These are phyloP conservation scores for Agrotis segetum DNA, from an alignment of 2,888 invertebrate genomes.

Conservation along the genomic window DNA sequence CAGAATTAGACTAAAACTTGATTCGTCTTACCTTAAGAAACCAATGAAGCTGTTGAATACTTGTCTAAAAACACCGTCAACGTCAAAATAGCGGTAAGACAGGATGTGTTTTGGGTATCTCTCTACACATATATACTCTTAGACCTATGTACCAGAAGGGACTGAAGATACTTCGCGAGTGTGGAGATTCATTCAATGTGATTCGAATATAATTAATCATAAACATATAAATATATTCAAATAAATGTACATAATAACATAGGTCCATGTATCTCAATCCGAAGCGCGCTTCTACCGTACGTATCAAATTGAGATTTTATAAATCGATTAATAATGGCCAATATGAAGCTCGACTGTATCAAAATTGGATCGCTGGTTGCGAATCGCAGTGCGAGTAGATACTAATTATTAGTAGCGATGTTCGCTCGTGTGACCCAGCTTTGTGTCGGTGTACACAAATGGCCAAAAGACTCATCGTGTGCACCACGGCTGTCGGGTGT, in stretches of 20 bases:
- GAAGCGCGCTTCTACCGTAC: constrained; percentile 14
- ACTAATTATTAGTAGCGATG: constrained; percentile 13
- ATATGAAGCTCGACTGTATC: constrained; percentile 34
- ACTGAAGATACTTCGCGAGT: neutral
- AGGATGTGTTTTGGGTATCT: neutral
- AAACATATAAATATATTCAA: too few species aligned
- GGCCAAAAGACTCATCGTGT: constrained; percentile 47
- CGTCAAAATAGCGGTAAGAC: too few species aligned
- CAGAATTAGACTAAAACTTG: neutral
- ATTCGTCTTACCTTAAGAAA: too few species aligned
- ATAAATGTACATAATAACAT: neutral
- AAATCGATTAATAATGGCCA: constrained; percentile 34
- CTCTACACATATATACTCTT: too few species aligned
- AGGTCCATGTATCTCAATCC: constrained; percentile 11
- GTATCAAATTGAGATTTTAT: constrained; percentile 35
- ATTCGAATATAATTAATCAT: constrained; percentile 1
- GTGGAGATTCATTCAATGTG: neutral
- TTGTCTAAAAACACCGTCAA: too few species aligned
- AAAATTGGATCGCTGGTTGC: constrained; percentile 34
- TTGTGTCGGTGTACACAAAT: constrained; percentile 30
- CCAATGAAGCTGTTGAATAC: too few species aligned
- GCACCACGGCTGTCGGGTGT: constrained; percentile 36
- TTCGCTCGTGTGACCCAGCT: constrained; percentile 32
- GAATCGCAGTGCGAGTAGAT: constrained; percentile 32
- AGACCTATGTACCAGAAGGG: neutral